phyloP scores from a whole-genome alignment of 2,888 invertebrate genomes.

The Ormia ochracea region DNA sequence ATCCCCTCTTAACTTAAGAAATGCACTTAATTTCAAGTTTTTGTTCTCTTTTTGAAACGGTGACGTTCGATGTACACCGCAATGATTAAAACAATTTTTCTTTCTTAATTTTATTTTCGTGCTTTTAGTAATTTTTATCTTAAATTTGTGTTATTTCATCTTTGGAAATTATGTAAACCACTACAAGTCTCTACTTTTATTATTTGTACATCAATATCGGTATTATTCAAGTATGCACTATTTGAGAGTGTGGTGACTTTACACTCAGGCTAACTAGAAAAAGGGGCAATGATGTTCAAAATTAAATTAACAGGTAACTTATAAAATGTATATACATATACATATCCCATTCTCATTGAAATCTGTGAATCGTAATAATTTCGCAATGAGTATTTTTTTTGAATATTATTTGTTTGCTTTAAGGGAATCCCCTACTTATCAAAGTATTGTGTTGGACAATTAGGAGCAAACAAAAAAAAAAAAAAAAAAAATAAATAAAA shows the following conservation, averaged over 20 bases:
- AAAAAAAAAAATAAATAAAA: too few relatives aligned
- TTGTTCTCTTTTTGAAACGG: constrained; percentile 5
- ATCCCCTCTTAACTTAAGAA: not conserved
- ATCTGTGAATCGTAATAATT: too few relatives aligned
- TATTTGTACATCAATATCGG: constrained; percentile 20
- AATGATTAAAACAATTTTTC: constrained; percentile 27
- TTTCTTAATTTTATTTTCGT: constrained; percentile 7
- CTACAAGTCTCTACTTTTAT: not conserved
- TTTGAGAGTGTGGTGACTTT: not conserved
- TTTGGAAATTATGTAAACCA: constrained; percentile 46
- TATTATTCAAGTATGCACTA: constrained; percentile 4
- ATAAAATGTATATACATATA: too few relatives aligned
- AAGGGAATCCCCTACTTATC: too few relatives aligned
- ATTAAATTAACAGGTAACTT: not conserved
- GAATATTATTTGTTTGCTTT: too few relatives aligned
- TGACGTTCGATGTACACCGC: constrained; percentile 36
- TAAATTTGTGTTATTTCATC: constrained; percentile 37
- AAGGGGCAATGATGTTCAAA: not conserved
- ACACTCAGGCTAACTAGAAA: not conserved
- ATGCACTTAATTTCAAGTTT: constrained; percentile 5
- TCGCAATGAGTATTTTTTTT: too few relatives aligned
- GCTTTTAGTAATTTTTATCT: constrained; percentile 16
- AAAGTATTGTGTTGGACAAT: too few relatives aligned
- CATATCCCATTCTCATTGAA: too few relatives aligned
- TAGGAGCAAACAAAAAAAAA: too few relatives aligned